A percentile compares a stretch with the other conserved stretches of the same genome.
phyloP scores from a whole-genome alignment of 2,797 vertebrate genomes.

The Scarus forsteni region DNA sequence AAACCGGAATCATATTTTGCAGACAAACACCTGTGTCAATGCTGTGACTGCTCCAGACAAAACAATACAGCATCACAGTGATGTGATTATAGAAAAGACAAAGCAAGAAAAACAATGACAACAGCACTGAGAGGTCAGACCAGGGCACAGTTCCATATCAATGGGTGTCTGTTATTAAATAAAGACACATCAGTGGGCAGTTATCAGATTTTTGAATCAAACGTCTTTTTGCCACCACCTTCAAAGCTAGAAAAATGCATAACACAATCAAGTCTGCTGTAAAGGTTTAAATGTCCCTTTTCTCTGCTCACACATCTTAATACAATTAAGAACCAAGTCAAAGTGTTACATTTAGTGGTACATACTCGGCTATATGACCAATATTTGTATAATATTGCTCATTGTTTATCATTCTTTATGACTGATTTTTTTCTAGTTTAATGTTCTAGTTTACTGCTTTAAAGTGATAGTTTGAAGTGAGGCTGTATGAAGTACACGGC shows the following conservation, averaged over 20 bases:
- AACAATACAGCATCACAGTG: constrained; percentile 11
- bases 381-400: too few relatives aligned
- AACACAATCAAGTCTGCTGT: neutral
- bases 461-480: too few relatives aligned
- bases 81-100: constrained; percentile 14
- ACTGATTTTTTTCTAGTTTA: too few relatives aligned
- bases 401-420: too few relatives aligned
- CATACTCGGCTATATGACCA: too few relatives aligned
- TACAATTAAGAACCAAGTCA: too few relatives aligned
- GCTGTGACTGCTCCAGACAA: constrained; percentile 8
- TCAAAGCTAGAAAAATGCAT: constrained; percentile 10
- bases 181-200: constrained; percentile 1
- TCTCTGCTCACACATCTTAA: neutral
- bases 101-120: constrained; percentile 23
- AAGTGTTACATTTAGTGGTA: too few relatives aligned
- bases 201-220: constrained; percentile 12
- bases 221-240: too few relatives aligned
- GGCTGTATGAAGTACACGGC: too few relatives aligned
- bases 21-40: constrained; percentile 32
- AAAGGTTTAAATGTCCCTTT: neutral
- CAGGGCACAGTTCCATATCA: neutral
- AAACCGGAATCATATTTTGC: constrained; percentile 18
- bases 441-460: too few relatives aligned
- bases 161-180: constrained; percentile 13
- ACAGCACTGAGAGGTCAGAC: neutral